Evolutionary conservation across 1,140 invertebrate species (phyloP).

Genomic region (Teleopsis dalmanni): DNA sequence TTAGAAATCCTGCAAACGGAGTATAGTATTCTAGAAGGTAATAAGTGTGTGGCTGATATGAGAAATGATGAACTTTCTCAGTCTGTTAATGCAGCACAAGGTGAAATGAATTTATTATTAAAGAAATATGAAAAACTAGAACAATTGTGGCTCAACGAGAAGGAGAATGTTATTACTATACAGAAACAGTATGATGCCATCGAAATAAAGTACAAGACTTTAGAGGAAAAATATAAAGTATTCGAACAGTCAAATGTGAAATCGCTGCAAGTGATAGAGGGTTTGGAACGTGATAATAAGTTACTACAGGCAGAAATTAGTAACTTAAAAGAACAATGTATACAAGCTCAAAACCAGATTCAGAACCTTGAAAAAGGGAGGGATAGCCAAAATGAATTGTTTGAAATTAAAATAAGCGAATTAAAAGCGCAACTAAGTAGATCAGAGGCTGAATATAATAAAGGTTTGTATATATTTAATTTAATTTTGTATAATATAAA

Average conservation of each 20-base stretch:
- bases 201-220: conserved; percentile 20
- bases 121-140: conserved; percentile 17
- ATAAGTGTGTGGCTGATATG: conserved; percentile 15
- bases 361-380: too few relatives aligned
- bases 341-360: too few relatives aligned
- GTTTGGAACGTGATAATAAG: too few relatives aligned
- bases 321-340: too few relatives aligned
- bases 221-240: conserved; percentile 19
- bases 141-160: conserved; percentile 12
- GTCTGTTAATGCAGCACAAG: conserved; percentile 12
- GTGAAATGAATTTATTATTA: conserved; percentile 17
- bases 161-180: conserved; percentile 12
- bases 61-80: conserved; percentile 15
- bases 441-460: too few relatives aligned
- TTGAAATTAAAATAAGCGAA: too few relatives aligned
- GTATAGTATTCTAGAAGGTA: conserved; percentile 12
- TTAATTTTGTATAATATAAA: too few relatives aligned
- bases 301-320: too few relatives aligned
- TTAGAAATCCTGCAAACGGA: conserved; percentile 18
- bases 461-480: too few relatives aligned
- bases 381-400: too few relatives aligned
- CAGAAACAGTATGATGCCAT: conserved; percentile 19
- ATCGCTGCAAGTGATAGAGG: conserved; percentile 21
- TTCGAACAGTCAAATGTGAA: conserved; percentile 13
- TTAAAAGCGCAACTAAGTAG: too few relatives aligned